Percentiles rank a stretch among this genome's conserved stretches.
Evolutionary conservation across 2,113 vertebrate genomes (phyloP).

Genomic region (Perognathus longimembris): DNA sequence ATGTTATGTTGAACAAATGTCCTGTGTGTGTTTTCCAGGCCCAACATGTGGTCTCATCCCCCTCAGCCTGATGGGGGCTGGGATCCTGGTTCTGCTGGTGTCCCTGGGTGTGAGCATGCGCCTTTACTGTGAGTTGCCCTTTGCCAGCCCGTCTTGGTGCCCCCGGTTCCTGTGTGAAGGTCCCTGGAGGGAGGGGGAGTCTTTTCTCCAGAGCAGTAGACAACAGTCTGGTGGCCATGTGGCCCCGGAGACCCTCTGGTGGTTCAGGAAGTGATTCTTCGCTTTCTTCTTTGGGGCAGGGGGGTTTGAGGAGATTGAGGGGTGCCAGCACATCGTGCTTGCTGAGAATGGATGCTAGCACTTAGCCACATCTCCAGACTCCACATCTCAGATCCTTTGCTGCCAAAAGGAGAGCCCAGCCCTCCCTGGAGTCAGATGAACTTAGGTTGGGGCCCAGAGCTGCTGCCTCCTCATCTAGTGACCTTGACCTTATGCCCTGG

Average conservation of each 20-base stretch:
- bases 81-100: constrained; percentile 59
- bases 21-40: constrained; percentile 37
- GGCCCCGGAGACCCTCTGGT: rapidly evolving
- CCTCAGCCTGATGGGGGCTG: constrained; percentile 38
- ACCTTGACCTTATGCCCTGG: neutral
- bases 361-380: neutral
- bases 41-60: neutral
- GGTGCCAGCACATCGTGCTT: neutral
- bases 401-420: neutral
- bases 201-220: neutral
- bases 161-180: neutral
- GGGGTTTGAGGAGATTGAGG: neutral
- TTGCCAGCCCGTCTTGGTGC: rapidly evolving
- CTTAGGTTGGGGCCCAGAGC: neutral
- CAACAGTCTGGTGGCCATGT: neutral
- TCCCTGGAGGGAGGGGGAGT: neutral
- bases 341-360: neutral
- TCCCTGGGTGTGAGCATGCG: constrained; percentile 49
- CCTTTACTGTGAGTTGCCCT: constrained; percentile 68
- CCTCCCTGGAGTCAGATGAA: neutral
- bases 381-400: neutral
- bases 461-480: neutral
- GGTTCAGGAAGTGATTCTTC: neutral
- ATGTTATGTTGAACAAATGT: neutral
- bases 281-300: neutral